Percentiles rank a stretch among this genome's conserved stretches.
Conservation (phyloP, 2,888 invertebrate genomes). For the Dynastes tityus region DNA sequence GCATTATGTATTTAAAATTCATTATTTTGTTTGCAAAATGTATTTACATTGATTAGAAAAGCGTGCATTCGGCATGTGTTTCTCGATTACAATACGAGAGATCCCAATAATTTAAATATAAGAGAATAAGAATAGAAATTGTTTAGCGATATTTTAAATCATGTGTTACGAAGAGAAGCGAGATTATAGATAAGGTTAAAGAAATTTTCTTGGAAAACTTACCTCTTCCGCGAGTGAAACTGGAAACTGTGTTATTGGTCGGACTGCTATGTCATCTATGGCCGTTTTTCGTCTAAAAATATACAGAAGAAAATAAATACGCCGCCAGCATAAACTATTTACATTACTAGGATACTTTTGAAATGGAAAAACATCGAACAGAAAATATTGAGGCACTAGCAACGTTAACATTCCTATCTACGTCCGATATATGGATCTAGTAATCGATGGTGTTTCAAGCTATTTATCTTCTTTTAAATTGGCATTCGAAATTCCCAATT, state of each 20-base stretch:
- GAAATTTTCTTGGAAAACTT: slow-evolving; percentile 74
- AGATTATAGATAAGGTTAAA: slow-evolving; percentile 1
- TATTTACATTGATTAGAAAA: background rate
- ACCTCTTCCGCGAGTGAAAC: slow-evolving; percentile 89
- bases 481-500: background rate
- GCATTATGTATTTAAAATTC: background rate
- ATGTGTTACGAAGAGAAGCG: background rate
- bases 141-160: too few species aligned
- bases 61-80: slow-evolving; percentile 6
- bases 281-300: slow-evolving; percentile 80
- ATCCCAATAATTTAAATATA: too few species aligned
- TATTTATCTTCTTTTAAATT: background rate
- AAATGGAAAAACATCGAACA: slow-evolving; percentile 54
- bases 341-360: slow-evolving; percentile 47
- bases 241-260: slow-evolving; percentile 90
- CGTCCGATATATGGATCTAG: slow-evolving; percentile 33
- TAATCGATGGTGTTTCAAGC: background rate
- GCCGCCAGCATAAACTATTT: slow-evolving; percentile 50
- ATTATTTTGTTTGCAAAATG: background rate
- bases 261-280: slow-evolving; percentile 89
- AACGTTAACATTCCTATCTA: slow-evolving; percentile 61
- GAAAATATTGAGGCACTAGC: slow-evolving; percentile 63
- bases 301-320: slow-evolving; percentile 54
- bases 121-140: too few species aligned
- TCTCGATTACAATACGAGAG: background rate